phyloP scores from a whole-genome alignment of 2,113 vertebrate species.

The Oplegnathus fasciatus region DNA sequence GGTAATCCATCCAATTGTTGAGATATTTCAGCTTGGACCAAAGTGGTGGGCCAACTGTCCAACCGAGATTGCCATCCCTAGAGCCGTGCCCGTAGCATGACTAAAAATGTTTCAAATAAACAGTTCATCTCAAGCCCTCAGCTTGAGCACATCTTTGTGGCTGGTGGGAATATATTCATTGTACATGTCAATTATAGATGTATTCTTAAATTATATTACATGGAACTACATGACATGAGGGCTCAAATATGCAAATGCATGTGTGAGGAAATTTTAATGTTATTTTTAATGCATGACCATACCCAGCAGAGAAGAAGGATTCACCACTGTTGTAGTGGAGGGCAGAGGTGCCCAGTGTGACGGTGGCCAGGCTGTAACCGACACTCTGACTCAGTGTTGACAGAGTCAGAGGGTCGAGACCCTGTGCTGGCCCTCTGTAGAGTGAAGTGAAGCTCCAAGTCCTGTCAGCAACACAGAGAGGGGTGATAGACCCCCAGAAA shows the following conservation, averaged over 20 bases:
- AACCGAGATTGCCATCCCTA: background rate
- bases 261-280: background rate
- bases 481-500: slow-evolving; percentile 11
- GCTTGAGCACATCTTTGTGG: background rate
- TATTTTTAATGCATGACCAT: background rate
- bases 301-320: slow-evolving; percentile 7
- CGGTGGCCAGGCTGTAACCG: slow-evolving; percentile 49
- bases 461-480: slow-evolving; percentile 45
- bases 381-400: slow-evolving; percentile 66
- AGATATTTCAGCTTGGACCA: background rate
- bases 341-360: slow-evolving; percentile 8
- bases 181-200: background rate
- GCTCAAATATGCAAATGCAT: background rate
- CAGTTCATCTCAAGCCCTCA: background rate
- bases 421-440: slow-evolving; percentile 21
- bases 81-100: background rate
- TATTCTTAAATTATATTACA: background rate
- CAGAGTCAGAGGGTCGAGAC: slow-evolving; percentile 73
- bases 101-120: background rate
- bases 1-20: background rate
- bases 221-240: background rate
- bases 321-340: background rate
- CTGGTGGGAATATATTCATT: background rate
- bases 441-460: slow-evolving; percentile 48
- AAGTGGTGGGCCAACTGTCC: background rate